Conservation (phyloP, 2,797 vertebrate genomes). For the Sebastes hubbsi region DNA sequence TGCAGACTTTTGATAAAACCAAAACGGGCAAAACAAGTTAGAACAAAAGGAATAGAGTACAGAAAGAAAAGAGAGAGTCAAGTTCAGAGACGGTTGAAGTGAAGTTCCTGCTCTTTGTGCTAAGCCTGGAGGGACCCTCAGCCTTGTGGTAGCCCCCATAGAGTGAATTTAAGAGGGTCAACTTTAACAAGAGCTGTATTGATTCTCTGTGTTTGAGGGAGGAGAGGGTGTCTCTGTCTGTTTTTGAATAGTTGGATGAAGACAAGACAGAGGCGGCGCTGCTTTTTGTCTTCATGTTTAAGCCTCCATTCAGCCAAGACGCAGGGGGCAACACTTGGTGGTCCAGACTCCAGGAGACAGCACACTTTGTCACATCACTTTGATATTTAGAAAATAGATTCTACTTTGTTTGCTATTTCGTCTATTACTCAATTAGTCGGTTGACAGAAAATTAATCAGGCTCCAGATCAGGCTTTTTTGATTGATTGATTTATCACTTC, state of each 20-base stretch:
- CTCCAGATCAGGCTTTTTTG: rapidly evolving
- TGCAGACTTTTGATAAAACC: slow-evolving; percentile 4
- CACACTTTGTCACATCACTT: slow-evolving; percentile 16
- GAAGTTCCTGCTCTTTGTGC: slow-evolving; percentile 62
- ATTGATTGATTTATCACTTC: neutral
- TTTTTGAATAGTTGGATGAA: slow-evolving; percentile 56
- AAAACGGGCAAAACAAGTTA: neutral
- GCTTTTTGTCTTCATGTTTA: slow-evolving; percentile 64
- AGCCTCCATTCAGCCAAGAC: slow-evolving; percentile 53
- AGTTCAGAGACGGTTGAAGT: slow-evolving; percentile 52
- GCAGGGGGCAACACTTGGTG: slow-evolving; percentile 59
- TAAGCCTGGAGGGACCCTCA: slow-evolving; percentile 40
- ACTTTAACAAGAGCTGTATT: slow-evolving; percentile 74
- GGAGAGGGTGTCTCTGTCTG: slow-evolving; percentile 53
- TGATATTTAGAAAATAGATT: neutral
- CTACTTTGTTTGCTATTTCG: neutral
- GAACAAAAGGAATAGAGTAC: slow-evolving; percentile 24
- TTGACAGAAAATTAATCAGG: neutral
- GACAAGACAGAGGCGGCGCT: slow-evolving; percentile 51
- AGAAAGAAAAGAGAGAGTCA: slow-evolving; percentile 15
- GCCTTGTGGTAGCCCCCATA: slow-evolving; percentile 32
- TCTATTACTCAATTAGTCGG: neutral
- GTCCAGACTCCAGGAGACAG: slow-evolving; percentile 35
- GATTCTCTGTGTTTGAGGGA: slow-evolving; percentile 65
- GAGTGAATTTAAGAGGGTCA: slow-evolving; percentile 73